Conservation (phyloP, 2,113 vertebrate genomes). For the Coreoperca whiteheadi region DNA sequence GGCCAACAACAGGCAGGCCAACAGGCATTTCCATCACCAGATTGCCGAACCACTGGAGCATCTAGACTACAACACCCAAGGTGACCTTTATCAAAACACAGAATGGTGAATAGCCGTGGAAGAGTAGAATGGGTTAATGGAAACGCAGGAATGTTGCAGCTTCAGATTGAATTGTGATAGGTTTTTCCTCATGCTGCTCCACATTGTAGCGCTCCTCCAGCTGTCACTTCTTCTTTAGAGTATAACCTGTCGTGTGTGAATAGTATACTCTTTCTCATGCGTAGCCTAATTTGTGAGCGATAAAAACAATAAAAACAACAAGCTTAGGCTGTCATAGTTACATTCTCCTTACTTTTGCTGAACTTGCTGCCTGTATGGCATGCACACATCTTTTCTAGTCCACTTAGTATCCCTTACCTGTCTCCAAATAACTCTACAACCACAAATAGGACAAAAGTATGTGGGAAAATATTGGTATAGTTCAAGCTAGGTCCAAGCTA, state of each 20-base stretch:
- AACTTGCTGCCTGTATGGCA: neutral
- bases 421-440: neutral
- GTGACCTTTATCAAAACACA: constrained; percentile 72
- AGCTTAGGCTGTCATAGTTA: neutral
- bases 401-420: neutral
- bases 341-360: neutral
- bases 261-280: neutral
- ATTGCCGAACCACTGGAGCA: constrained; percentile 71
- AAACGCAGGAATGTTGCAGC: constrained; percentile 37
- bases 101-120: constrained; percentile 20
- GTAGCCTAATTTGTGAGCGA: neutral
- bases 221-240: constrained; percentile 12
- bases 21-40: constrained; percentile 65
- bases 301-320: neutral
- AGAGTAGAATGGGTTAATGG: constrained; percentile 32
- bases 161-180: constrained; percentile 53
- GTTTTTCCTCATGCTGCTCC: constrained; percentile 12
- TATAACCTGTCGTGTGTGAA: constrained; percentile 12
- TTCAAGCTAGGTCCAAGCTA: neutral
- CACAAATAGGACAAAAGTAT: neutral
- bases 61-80: constrained; percentile 60
- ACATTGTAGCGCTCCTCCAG: constrained; percentile 20
- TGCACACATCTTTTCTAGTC: neutral
- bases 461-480: neutral
- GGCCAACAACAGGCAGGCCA: constrained; percentile 55